Evolutionary conservation across 1,140 invertebrate species (phyloP).

Genomic region (Lethrus apterus): DNA sequence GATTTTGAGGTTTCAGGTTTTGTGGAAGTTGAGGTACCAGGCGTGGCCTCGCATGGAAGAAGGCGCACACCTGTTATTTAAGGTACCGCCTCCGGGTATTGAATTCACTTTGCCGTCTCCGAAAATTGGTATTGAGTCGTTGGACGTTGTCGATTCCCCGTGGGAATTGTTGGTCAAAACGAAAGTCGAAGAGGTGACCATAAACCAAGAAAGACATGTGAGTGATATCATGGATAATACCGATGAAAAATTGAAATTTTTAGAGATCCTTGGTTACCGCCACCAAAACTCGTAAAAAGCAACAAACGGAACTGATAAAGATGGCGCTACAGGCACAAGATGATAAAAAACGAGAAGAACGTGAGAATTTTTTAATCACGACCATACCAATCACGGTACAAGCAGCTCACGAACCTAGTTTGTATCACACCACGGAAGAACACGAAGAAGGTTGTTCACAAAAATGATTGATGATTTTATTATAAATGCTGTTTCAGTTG

Average conservation of each 20-base stretch:
- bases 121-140: constrained; percentile 91
- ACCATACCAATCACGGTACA: constrained; percentile 94
- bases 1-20: constrained; percentile 83
- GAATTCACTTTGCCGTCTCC: constrained; percentile 98
- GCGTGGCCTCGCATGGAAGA: constrained; percentile 99
- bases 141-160: constrained; percentile 94
- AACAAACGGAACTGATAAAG: constrained; percentile 96
- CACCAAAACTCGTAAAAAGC: constrained; percentile 96
- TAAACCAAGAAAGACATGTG: constrained; percentile 97
- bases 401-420: constrained; percentile 91
- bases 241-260: too few species aligned
- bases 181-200: constrained; percentile 97
- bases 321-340: constrained; percentile 91
- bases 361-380: constrained; percentile 94
- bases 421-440: constrained; percentile 80
- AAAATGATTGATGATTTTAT: constrained; percentile 12
- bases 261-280: constrained; percentile 95
- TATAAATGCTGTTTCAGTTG: constrained; percentile 10
- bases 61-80: constrained; percentile 87
- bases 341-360: constrained; percentile 86
- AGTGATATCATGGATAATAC: constrained; percentile 45
- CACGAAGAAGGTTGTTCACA: constrained; percentile 86
- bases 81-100: constrained; percentile 95
- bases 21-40: constrained; percentile 97
- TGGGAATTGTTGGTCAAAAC: constrained; percentile 98